These are phyloP conservation scores for Tyrannus savana DNA, from an alignment of 2,113 vertebrate species.

Conservation along the genomic window DNA sequence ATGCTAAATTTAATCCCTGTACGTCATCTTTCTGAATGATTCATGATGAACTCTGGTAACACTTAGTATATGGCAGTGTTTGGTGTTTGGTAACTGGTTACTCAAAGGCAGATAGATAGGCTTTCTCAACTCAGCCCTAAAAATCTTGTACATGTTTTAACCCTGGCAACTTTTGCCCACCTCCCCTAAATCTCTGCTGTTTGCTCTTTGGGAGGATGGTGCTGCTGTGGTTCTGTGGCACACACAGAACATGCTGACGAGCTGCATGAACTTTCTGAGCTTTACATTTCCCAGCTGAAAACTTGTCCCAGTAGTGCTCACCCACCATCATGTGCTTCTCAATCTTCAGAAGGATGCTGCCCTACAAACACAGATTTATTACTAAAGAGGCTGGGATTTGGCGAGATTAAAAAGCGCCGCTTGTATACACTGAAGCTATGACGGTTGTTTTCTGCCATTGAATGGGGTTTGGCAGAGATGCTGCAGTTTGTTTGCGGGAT, in stretches of 20 bases:
- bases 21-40: not conserved
- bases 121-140: not conserved
- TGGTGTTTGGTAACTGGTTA: not conserved
- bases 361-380: not conserved
- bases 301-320: not conserved
- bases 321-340: not conserved
- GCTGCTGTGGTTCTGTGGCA: not conserved
- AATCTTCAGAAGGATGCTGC: not conserved
- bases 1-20: not conserved
- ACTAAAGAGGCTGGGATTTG: not conserved
- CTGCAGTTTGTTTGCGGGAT: not conserved
- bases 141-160: not conserved
- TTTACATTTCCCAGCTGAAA: not conserved
- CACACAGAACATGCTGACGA: fast-evolving
- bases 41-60: fast-evolving
- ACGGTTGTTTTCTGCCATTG: not conserved
- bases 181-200: not conserved
- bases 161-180: not conserved
- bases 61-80: not conserved
- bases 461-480: not conserved
- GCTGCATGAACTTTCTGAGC: not conserved
- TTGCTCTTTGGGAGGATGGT: not conserved
- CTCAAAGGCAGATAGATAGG: not conserved
- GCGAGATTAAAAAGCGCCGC: not conserved
- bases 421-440: fast-evolving